A percentile compares a stretch with the other conserved stretches of the same genome.
These are phyloP conservation scores for Drosophila triauraria DNA, from an alignment of 1,140 invertebrate species.

Conservation along the genomic window DNA sequence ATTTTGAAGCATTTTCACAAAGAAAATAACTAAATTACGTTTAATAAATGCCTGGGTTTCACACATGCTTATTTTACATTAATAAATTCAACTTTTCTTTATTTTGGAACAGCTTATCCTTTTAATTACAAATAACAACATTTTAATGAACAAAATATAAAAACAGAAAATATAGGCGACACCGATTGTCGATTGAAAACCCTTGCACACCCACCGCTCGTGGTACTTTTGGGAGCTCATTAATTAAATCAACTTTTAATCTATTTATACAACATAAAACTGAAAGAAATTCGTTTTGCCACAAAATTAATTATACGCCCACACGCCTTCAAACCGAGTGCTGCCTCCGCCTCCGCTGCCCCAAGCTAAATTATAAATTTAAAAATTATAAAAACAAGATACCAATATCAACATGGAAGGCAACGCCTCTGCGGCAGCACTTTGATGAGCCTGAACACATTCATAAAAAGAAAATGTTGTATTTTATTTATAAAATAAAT, in stretches of 20 bases:
- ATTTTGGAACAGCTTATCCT: too few relatives aligned
- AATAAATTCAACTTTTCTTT: too few relatives aligned
- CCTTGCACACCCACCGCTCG: neutral
- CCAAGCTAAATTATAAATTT: conserved; percentile 64
- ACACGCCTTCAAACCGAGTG: conserved; percentile 36
- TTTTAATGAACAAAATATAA: too few relatives aligned
- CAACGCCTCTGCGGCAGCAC: conserved; percentile 44
- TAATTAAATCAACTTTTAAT: conserved; percentile 54
- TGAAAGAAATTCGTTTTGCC: conserved; percentile 74
- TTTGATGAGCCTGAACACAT: conserved; percentile 65
- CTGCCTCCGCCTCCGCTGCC: conserved; percentile 13
- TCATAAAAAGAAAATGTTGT: conserved; percentile 45
- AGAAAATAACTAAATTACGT: too few relatives aligned
- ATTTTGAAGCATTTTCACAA: neutral
- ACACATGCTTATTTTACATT: neutral
- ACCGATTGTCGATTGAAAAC: neutral
- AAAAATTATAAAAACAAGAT: conserved; percentile 59
- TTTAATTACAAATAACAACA: neutral
- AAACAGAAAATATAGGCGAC: neutral
- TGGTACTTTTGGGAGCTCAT: conserved; percentile 26
- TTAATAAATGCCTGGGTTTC: neutral
- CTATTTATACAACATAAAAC: conserved; percentile 58
- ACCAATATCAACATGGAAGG: conserved; percentile 20
- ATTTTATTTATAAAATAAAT: conserved; percentile 45
- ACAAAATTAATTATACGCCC: conserved; percentile 81